These are phyloP conservation scores for Lasiommata megera DNA, from an alignment of 2,888 invertebrate genomes.

Conservation along the genomic window DNA sequence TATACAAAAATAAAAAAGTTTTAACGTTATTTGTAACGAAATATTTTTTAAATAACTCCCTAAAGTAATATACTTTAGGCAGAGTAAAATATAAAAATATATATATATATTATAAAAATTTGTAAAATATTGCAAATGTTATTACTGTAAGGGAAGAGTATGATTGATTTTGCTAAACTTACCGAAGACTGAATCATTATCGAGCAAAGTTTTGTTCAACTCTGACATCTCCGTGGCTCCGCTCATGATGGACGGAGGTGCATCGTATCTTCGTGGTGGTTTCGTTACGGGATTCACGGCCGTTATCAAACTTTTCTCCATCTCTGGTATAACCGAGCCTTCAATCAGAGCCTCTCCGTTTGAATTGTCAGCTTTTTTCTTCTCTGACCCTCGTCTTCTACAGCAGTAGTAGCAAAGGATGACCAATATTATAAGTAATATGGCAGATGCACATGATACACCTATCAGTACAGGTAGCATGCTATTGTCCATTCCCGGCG, in stretches of 20 bases:
- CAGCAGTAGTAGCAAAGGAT: conserved; percentile 82
- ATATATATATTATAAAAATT: too few relatives aligned
- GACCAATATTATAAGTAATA: conserved; percentile 73
- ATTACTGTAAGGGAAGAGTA: too few relatives aligned
- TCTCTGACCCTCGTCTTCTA: conserved; percentile 73
- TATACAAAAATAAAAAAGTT: too few relatives aligned
- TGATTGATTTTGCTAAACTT: too few relatives aligned
- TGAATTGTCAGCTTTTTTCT: conserved; percentile 82
- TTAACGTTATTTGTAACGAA: too few relatives aligned
- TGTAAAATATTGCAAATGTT: too few relatives aligned
- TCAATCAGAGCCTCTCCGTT: conserved; percentile 87
- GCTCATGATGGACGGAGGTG: conserved; percentile 85
- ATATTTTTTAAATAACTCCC: too few relatives aligned
- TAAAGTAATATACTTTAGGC: too few relatives aligned
- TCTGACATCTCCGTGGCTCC: conserved; percentile 92
- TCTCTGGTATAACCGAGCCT: conserved; percentile 89
- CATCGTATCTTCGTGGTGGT: conserved; percentile 89
- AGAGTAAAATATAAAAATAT: too few relatives aligned
- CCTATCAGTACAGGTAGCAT: conserved; percentile 80
- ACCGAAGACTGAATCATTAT: conserved; percentile 90
- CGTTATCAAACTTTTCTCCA: conserved; percentile 91
- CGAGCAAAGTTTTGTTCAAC: conserved; percentile 89
- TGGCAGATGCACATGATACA: conserved; percentile 67
- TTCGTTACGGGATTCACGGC: conserved; percentile 93
- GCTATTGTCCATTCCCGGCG: conserved; percentile 79